Base-by-base conservation (phyloP, 2,113 vertebrate genomes). In the Spilogale gracilis region DNA sequence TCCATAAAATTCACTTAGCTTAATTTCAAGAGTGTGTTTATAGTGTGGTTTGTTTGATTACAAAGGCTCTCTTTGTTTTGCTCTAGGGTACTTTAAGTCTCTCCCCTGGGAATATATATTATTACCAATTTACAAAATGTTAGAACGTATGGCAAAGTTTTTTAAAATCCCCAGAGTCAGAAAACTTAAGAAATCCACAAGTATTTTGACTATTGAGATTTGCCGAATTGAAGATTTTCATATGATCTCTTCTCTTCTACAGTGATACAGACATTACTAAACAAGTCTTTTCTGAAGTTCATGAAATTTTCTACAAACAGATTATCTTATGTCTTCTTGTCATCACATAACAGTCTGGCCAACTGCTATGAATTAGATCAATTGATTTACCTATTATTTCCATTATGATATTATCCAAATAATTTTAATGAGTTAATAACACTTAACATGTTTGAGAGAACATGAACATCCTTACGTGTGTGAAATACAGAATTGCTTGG, bases 1-100 rank as follows among this genome's bases (percentile, higher is more conserved):
- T 80, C 63, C 80, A 71, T 69, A 86, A 83, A 23, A 74, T 97
- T 96, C 97, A 50, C 56, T 91, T 83, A 96, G 85, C 89, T 96
- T 96, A 95, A 91, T 48, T 97, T 58, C 65, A 67, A 97, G 58
- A 56, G n/a, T 3, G 6, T 52, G 8, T 32, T 97, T 92, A 95
- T 63, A 25, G 13, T 86, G 71, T 54, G 14, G 4, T 84, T 71
- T 20, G 23, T 95, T 96, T 88, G 8, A 97, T 97, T 92, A 95
- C 80, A 97, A 97, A 78, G 76, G 78, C 25, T 93, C 16, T 89
- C 17, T 97, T 83, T 94, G 48, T 90, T 25, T 94, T 96, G 43
- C n/a, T 88, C n/a, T 32, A 82, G 21, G 81, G 79, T 18, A 83
- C 82, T 94, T 91, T 92, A 97, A 96, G 50, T 27, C 32, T 3